Base-by-base conservation (phyloP, 1,140 invertebrate genomes). In the Drosophila equinoxialis region DNA sequence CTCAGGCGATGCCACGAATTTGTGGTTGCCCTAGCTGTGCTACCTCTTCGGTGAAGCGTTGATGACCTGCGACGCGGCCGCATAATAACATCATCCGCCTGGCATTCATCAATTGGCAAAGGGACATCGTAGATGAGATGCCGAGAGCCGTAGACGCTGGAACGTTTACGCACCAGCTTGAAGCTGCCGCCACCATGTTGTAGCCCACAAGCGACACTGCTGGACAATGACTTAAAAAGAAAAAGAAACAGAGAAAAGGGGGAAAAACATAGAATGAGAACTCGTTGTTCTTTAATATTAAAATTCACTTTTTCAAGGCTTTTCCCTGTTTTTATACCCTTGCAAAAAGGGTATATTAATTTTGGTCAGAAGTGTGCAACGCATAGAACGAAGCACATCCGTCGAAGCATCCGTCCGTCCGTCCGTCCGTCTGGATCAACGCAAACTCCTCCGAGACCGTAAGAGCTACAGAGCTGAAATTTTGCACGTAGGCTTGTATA, bases 71-170 rank as follows among this genome's bases (percentile, higher is more conserved):
- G 84, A 4, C 90, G 79, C n/a, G 90, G 85, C 4, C 89, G 73
- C 74, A 92, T 73, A 10, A 91, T 82, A 0, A 92, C 85, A 66
- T 89, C 89, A 14, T 92, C 91, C 3, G 76, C 89, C 41, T 93
- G 93, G 73, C 94, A 95, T 74, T 95, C 94, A 65, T 95, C 94
- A 7, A 93, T 94, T 2, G 94, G 94, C 13, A 95, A 82, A 10
- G 94, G 93, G 26, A 95, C 92, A 77, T 95, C 94, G 68, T 95
- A 94, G 17, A 94, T 93, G 45, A 95, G 92, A 77, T 95, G 94
- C 20, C 94, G 92, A 0, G 94, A 94, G 0, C 94, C 93, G 26
- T 93, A 94, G 26, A 94, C 91, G 11, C 92, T 93, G 10, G 93
- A 91, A 71, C 91, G 92, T 26, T 76, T 89, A 8, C 85, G 81